Percentiles rank a stretch among this genome's conserved stretches.
phyloP scores from a whole-genome alignment of 2,888 invertebrate species.

The Drosophila eohydei region DNA sequence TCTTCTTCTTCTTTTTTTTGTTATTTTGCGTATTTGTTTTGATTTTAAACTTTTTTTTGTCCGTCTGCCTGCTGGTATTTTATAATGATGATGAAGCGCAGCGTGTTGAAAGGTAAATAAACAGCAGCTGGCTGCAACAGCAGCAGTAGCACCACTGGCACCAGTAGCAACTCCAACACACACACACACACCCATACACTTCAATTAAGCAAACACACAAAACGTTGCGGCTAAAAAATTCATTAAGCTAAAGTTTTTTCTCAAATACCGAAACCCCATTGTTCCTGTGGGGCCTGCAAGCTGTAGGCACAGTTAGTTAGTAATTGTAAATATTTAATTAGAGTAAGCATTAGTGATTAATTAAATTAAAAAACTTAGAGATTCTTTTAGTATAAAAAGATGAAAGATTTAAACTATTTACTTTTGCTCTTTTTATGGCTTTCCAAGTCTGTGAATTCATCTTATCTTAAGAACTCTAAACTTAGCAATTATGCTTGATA shows the following conservation, averaged over 20 bases:
- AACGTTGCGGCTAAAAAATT: slow-evolving; percentile 72
- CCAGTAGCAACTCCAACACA: neutral
- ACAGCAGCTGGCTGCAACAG: slow-evolving; percentile 47
- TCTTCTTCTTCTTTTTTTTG: slow-evolving; percentile 19
- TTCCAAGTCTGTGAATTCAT: neutral
- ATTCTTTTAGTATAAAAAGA: neutral
- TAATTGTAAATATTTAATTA: slow-evolving; percentile 6
- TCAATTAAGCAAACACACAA: slow-evolving; percentile 75
- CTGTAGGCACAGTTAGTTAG: neutral
- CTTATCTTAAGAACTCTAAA: neutral
- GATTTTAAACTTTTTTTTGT: slow-evolving; percentile 48
- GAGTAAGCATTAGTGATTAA: neutral
- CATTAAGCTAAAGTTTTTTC: slow-evolving; percentile 62
- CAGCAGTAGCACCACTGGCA: slow-evolving; percentile 9
- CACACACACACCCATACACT: slow-evolving; percentile 28
- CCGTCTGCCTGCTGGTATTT: slow-evolving; percentile 53
- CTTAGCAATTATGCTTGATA: neutral
- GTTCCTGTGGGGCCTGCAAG: neutral
- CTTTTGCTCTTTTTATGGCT: too few species aligned
- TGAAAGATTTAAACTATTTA: neutral
- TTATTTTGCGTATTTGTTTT: slow-evolving; percentile 69
- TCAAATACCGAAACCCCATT: slow-evolving; percentile 8
- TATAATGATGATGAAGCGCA: slow-evolving; percentile 80
- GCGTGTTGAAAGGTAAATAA: slow-evolving; percentile 75
- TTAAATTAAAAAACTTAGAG: neutral